A percentile compares a stretch with the other conserved stretches of the same genome.
Evolutionary conservation across 2,113 vertebrate species (phyloP).

Genomic region (Alces alces): DNA sequence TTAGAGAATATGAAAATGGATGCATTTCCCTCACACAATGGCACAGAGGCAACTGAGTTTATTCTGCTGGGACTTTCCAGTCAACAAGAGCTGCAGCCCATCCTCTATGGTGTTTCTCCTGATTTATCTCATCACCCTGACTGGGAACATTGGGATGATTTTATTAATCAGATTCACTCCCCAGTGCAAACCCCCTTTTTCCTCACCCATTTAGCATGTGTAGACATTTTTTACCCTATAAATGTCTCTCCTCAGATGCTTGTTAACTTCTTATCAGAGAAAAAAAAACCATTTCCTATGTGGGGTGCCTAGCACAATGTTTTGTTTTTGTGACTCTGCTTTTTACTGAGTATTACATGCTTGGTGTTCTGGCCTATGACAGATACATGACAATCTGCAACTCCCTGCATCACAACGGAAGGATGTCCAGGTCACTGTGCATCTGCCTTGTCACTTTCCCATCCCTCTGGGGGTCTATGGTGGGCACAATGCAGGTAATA

Average conservation of each 20-base stretch:
- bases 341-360: constrained; percentile 63
- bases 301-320: constrained; percentile 69
- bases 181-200: constrained; percentile 75
- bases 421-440: constrained; percentile 57
- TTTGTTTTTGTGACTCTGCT: constrained; percentile 66
- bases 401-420: constrained; percentile 75
- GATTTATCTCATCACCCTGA: constrained; percentile 67
- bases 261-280: constrained; percentile 45
- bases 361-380: constrained; percentile 80
- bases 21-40: neutral
- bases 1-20: neutral
- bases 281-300: constrained; percentile 64
- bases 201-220: constrained; percentile 72
- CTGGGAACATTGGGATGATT: constrained; percentile 69
- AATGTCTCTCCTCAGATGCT: constrained; percentile 78
- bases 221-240: constrained; percentile 76
- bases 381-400: constrained; percentile 77
- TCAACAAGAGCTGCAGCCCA: neutral
- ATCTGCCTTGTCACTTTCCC: constrained; percentile 42
- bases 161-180: constrained; percentile 60
- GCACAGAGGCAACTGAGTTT: neutral
- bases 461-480: neutral
- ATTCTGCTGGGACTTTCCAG: constrained; percentile 1
- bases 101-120: constrained; percentile 33
- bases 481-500: constrained; percentile 23